Evolutionary conservation across 2,113 vertebrate species (phyloP), one percentile per base, ranked within the genome.

Genomic region (Percopsis transmontana): DNA sequence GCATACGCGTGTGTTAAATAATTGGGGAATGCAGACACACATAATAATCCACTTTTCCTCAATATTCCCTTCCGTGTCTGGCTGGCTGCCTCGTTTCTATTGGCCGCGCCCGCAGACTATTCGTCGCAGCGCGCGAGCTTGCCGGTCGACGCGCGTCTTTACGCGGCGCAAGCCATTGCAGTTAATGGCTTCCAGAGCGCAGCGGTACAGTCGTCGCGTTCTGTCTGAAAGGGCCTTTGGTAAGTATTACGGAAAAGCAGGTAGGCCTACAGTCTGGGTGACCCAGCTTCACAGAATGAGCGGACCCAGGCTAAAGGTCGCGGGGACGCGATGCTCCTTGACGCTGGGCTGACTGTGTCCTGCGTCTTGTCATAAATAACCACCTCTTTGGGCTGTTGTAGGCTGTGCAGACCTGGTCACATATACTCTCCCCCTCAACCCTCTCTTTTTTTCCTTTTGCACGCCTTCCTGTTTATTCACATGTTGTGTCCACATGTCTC

Each of bases 251-350:
- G 70, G 57, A 73, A 47, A 8, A 68, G 68, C 78, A 76, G 72
- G 72, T 80, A 81, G 27, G 27, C 8, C 27, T 33, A 33, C 27
- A 33, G 27, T 4, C 8, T 64, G 81, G 74, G 73, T 83, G 87
- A 87, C 85, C 76, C 79, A 76, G 58, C 78, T 87, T 65, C 57
- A 47, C 11, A 5, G 19, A 20, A 19, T 20, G 23, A 20, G 15
- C 13, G 4, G 33, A 67, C 64, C 20, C 2, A 2, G 59, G 59
- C 24, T 27, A 70, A 74, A 80, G 72, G 70, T 80, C 59, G 33
- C 2, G 14, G 51, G 62, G 62, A 71, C 76, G 39, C 19, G 41
- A 74, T 54, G 33, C 63, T 39, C 38, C 48, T 55, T 66, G 76
- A 79, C 65, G 71, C 73, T 67, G 53, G 39, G 38, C 42, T 44